phyloP scores from a whole-genome alignment of 2,113 vertebrate genomes.

The Catagonus wagneri region DNA sequence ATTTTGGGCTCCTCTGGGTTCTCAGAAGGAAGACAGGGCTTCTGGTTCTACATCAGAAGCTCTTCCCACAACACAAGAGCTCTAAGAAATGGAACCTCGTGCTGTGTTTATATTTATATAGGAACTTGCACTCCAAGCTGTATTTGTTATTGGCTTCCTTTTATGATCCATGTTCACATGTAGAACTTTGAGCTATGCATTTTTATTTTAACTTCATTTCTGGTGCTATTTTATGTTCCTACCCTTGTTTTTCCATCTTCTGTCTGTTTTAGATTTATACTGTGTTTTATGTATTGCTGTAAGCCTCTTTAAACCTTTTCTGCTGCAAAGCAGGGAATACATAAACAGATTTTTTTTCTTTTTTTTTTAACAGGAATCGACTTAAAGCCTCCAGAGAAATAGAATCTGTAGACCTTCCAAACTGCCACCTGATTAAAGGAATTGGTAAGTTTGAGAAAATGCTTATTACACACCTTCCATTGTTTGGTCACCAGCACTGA shows the following conservation, averaged over 20 bases:
- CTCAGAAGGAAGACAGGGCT: not conserved
- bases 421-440: constrained; percentile 89
- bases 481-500: not conserved
- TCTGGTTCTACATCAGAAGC: not conserved
- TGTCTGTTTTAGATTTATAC: constrained; percentile 17
- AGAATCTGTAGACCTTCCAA: constrained; percentile 83
- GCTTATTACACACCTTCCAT: not conserved
- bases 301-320: constrained; percentile 32
- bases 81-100: not conserved
- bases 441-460: constrained; percentile 86
- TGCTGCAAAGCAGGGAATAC: constrained; percentile 22
- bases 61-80: not conserved
- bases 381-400: constrained; percentile 84
- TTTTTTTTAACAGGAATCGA: constrained; percentile 81
- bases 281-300: constrained; percentile 19
- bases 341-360: constrained; percentile 45
- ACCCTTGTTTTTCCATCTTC: not conserved
- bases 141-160: not conserved
- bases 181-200: not conserved
- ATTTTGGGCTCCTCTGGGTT: not conserved
- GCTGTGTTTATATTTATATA: not conserved
- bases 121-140: not conserved
- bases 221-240: not conserved
- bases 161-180: not conserved
- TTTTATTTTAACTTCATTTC: constrained; percentile 59